Evolutionary conservation across 2,113 vertebrate species (phyloP).

Genomic region (Lynx canadensis): DNA sequence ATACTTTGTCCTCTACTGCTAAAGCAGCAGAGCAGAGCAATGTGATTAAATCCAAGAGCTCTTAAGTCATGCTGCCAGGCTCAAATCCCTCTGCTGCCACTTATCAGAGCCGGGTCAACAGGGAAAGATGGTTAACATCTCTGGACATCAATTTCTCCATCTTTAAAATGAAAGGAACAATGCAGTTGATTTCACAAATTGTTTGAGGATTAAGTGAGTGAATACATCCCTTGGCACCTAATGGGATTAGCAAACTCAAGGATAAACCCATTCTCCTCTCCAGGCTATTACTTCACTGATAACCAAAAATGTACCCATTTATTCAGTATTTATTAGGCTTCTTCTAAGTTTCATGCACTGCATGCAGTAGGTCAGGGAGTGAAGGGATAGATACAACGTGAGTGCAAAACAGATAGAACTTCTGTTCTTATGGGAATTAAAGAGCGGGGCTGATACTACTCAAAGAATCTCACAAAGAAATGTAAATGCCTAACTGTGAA

Average conservation of each 20-base stretch:
- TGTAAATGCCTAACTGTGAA: not conserved
- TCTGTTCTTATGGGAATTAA: not conserved
- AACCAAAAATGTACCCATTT: not conserved
- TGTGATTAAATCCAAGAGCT: not conserved
- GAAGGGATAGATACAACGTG: not conserved
- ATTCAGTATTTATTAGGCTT: not conserved
- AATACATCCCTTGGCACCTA: not conserved
- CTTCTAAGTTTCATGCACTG: not conserved
- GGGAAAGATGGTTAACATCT: not conserved
- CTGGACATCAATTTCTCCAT: not conserved
- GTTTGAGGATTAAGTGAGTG: not conserved
- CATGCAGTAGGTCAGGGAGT: not conserved
- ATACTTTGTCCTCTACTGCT: not conserved
- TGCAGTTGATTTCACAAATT: not conserved
- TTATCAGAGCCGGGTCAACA: not conserved
- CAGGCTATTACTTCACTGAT: not conserved
- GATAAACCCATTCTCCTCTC: not conserved
- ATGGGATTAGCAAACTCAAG: not conserved
- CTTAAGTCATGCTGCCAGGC: not conserved
- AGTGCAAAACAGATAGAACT: not conserved
- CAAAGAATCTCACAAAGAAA: not conserved
- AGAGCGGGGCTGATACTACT: not conserved
- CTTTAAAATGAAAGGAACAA: not conserved
- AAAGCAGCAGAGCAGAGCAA: not conserved
- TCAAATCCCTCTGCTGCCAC: not conserved